A percentile compares a stretch with the other conserved stretches of the same genome.
Evolutionary conservation across 2,888 invertebrate genomes (phyloP).

Genomic region (Xanthia icteritia): DNA sequence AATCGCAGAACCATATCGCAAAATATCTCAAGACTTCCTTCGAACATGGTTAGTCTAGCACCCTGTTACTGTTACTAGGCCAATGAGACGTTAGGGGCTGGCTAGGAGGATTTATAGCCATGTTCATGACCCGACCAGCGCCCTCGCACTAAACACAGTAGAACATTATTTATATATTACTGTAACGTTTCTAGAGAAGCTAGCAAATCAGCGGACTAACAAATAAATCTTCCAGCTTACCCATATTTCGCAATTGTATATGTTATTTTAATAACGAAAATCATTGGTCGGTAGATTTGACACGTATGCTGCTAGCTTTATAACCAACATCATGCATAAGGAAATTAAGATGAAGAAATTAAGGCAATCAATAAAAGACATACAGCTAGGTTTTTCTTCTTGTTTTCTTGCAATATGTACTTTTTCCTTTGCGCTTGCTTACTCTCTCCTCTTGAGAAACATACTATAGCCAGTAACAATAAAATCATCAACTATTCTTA

Average conservation of each 20-base stretch:
- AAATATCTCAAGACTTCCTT: conserved; percentile 19
- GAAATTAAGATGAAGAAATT: too few species aligned
- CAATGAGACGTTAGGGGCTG: conserved; percentile 58
- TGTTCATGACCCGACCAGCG: conserved; percentile 57
- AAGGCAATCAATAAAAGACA: neutral
- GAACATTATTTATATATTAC: conserved; percentile 64
- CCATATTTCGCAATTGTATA: neutral
- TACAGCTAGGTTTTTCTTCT: too few species aligned
- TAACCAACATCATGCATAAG: too few species aligned
- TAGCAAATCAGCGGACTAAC: conserved; percentile 25
- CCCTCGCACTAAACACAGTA: conserved; percentile 56
- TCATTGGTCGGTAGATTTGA: neutral
- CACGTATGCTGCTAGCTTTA: neutral
- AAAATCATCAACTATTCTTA: too few species aligned
- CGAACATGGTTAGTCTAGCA: conserved; percentile 17
- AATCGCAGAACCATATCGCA: neutral
- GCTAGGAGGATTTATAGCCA: conserved; percentile 58
- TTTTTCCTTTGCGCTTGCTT: too few species aligned
- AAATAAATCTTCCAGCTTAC: neutral
- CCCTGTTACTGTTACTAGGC: conserved; percentile 52
- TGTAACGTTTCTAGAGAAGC: conserved; percentile 18
- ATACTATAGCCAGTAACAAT: too few species aligned
- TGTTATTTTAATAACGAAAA: neutral
- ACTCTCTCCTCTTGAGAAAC: too few species aligned
- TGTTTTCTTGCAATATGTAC: too few species aligned